phyloP scores from a whole-genome alignment of 2,888 invertebrate species.

The Sympetrum striolatum region DNA sequence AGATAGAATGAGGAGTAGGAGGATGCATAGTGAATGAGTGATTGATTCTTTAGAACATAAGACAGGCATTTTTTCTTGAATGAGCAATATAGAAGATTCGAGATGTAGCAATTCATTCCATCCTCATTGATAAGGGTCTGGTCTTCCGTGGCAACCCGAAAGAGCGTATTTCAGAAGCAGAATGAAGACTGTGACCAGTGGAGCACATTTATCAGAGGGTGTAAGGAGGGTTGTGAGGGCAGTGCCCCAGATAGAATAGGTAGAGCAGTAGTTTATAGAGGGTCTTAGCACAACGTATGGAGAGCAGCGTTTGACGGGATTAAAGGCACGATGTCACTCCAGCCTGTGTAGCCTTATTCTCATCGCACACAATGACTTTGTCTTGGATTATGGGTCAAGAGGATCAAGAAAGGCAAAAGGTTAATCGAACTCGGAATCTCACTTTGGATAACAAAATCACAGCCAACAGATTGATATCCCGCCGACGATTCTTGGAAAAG shows the following conservation, averaged over 20 bases:
- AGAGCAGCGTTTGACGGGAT: not conserved
- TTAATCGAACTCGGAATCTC: too few relatives aligned
- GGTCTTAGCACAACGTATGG: not conserved
- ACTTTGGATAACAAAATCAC: too few relatives aligned
- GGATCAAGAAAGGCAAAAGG: not conserved
- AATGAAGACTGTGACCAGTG: not conserved
- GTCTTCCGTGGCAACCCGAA: not conserved
- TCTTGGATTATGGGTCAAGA: not conserved
- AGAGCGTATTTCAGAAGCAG: not conserved
- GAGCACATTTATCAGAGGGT: not conserved
- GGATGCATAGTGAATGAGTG: too few relatives aligned
- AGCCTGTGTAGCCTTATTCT: not conserved
- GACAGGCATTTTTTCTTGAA: too few relatives aligned
- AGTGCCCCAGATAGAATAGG: not conserved
- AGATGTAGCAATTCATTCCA: not conserved
- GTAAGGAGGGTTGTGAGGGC: not conserved
- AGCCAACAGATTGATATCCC: too few relatives aligned
- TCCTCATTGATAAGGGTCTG: not conserved
- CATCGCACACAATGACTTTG: not conserved
- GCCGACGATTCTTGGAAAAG: too few relatives aligned
- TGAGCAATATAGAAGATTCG: too few relatives aligned
- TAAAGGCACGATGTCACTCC: not conserved
- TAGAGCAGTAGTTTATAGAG: not conserved
- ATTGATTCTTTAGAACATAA: too few relatives aligned
- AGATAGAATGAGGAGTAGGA: too few relatives aligned